Evolutionary conservation across 2,888 invertebrate genomes (phyloP), one percentile per base, ranked within the genome.

Genomic region (Prosopocoilus inquinatus): DNA sequence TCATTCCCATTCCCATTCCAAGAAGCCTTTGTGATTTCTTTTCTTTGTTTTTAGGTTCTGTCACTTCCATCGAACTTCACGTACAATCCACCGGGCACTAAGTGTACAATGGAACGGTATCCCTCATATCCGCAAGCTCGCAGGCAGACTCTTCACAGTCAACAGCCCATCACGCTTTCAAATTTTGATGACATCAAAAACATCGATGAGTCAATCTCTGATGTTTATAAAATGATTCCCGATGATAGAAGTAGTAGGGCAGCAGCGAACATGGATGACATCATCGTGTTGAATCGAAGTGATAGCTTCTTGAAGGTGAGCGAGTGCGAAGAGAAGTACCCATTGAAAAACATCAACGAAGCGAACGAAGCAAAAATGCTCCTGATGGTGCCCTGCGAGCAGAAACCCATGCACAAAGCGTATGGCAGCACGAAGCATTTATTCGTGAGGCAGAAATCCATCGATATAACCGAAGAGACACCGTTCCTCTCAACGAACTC

Each of bases 51-150:
- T 7, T 74, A 82, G 78, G 87, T 91, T 67, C 85, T 88, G 59
- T 92, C 92, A 55, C 82, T 92, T 64, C 92, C 92, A 52, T 86
- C 90, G 53, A 90, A 92, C 77, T 93, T 92, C 76, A 90, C 87
- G 33, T 92, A 91, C 78, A 89, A 88, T 75, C 89, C 90, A 60
- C 88, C 89, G 35, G 82, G 82, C 7, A 75, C 71, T 35, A 70
- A 70, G 62, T 56, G 71, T 32, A 62, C 65, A 44, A 34, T 72
- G 48, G 72, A 74, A 58, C 64, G 68, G n/a, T 69, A 70, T 53
- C 68, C 73, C 2, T 68, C 73, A 2, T 58, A 46, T 32, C 65
- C 67, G 1, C 70, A 73, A 64, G 70, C 73, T 56, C 79, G 83
- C 58, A 78, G 83, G 53, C 82, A 82, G 70, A 83, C 83, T 39